These are phyloP conservation scores for Sphinx pinastri DNA, from an alignment of 2,888 invertebrate species.

Conservation along the genomic window DNA sequence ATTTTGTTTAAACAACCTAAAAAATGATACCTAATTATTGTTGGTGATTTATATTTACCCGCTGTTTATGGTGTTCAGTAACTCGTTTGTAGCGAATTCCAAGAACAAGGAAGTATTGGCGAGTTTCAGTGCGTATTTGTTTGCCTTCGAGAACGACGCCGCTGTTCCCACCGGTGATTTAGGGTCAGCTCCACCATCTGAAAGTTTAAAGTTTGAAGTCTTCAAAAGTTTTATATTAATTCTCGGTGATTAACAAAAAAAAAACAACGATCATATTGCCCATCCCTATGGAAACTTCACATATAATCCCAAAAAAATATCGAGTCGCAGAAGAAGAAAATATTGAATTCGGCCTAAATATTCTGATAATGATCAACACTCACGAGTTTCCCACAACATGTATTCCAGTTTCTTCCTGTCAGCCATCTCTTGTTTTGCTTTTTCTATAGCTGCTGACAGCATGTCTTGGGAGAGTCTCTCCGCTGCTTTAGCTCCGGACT, in stretches of 20 bases:
- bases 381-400: constrained; percentile 90
- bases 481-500: constrained; percentile 83
- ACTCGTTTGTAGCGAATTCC: constrained; percentile 94
- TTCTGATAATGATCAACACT: constrained; percentile 50
- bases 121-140: constrained; percentile 90
- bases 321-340: too few relatives aligned
- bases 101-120: constrained; percentile 94
- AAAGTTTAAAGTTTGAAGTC: constrained; percentile 8
- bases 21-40: background rate
- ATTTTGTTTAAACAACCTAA: too few relatives aligned
- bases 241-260: too few relatives aligned
- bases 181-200: constrained; percentile 92
- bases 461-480: constrained; percentile 88
- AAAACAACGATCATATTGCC: too few relatives aligned
- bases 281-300: too few relatives aligned
- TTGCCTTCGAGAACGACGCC: constrained; percentile 95
- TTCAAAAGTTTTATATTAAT: too few relatives aligned
- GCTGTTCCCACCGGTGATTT: constrained; percentile 94
- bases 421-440: constrained; percentile 90
- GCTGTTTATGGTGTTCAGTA: constrained; percentile 86
- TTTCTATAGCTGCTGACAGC: constrained; percentile 89
- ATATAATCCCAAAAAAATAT: too few relatives aligned
- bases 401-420: constrained; percentile 91
- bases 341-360: too few relatives aligned
- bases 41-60: constrained; percentile 65